Evolutionary conservation across 2,888 invertebrate species (phyloP).

Genomic region (Aleiodes testaceus): DNA sequence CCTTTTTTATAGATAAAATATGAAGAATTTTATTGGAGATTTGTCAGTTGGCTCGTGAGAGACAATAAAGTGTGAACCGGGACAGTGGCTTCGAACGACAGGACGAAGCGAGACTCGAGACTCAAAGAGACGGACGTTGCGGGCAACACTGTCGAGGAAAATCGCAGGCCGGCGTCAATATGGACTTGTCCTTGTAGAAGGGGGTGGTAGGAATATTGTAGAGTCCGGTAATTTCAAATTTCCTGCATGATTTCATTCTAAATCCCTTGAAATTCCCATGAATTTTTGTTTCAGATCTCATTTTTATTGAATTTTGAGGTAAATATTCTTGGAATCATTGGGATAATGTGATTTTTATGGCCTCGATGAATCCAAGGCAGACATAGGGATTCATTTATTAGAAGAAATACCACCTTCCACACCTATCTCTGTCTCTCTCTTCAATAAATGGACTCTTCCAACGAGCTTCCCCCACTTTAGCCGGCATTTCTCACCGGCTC

Average conservation of each 20-base stretch:
- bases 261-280: no score
- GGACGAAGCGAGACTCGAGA: constrained; percentile 55
- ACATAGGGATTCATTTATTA: constrained; percentile 13
- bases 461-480: constrained; percentile 71
- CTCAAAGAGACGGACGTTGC: constrained; percentile 59
- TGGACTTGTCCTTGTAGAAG: constrained; percentile 60
- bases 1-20: constrained; percentile 45
- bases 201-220: constrained; percentile 49
- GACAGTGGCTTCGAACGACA: constrained; percentile 45
- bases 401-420: constrained; percentile 33
- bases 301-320: no score
- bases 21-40: constrained; percentile 39
- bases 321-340: no score
- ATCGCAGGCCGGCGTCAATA: constrained; percentile 63
- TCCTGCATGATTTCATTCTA: no score
- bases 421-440: constrained; percentile 49
- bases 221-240: no score
- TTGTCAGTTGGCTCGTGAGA: constrained; percentile 33
- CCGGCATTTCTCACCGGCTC: constrained; percentile 76
- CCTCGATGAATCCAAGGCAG: constrained; percentile 1
- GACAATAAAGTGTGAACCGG: constrained; percentile 14
- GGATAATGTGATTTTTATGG: neutral
- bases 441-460: constrained; percentile 70
- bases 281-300: no score
- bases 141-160: constrained; percentile 63